Percentiles rank a stretch among this genome's conserved stretches.
Conservation (phyloP, 30 jellyfish, hydroid and myxozoan species). For the Hydractinia symbiolongicarpus region DNA sequence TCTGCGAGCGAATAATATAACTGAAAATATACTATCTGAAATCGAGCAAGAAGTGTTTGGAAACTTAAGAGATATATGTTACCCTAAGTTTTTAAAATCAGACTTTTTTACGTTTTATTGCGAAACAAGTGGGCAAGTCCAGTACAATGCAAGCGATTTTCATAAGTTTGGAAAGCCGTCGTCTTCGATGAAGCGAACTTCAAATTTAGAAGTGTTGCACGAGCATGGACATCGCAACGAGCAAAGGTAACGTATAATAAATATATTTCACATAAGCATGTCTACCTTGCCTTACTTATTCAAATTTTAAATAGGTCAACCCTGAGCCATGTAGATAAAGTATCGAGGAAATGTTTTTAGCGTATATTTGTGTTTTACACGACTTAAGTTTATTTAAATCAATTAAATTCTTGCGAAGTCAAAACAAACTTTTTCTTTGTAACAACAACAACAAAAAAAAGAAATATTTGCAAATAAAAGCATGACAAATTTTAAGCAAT, state of each 20-base stretch:
- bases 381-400: too few species aligned
- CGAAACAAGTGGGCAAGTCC: slow-evolving; percentile 53
- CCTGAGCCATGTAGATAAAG: too few species aligned
- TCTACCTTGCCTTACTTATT: background rate
- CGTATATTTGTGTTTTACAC: too few species aligned
- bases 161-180: slow-evolving; percentile 16
- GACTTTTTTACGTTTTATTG: slow-evolving; percentile 57
- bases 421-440: too few species aligned
- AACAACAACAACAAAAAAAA: too few species aligned
- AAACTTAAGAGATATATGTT: slow-evolving; percentile 60
- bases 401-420: too few species aligned
- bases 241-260: too few species aligned
- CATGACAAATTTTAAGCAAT: too few species aligned
- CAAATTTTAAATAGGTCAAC: too few species aligned
- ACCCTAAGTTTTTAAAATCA: slow-evolving; percentile 58
- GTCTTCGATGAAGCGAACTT: slow-evolving; percentile 3
- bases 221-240: background rate
- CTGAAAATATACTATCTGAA: slow-evolving; percentile 44
- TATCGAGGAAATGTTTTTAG: too few species aligned
- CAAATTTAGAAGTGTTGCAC: background rate
- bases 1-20: slow-evolving; percentile 54
- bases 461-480: too few species aligned
- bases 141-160: slow-evolving; percentile 3
- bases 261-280: background rate
- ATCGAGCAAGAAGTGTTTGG: slow-evolving; percentile 65